Evolutionary conservation across 2,888 invertebrate species (phyloP).

Genomic region (Melipona beecheii): DNA sequence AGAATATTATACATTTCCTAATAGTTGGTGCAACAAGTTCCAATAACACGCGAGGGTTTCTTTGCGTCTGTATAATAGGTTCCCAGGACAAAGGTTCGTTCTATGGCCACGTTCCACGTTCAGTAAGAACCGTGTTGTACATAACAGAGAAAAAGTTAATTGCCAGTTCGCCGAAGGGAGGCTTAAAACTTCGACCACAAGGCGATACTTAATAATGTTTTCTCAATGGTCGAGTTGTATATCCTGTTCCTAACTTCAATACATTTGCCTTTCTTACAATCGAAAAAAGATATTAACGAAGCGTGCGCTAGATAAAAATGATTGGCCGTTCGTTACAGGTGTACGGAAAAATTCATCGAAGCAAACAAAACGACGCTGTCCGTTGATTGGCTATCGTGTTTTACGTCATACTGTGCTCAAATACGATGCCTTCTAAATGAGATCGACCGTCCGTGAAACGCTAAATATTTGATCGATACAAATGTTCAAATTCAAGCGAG

Average conservation of each 20-base stretch:
- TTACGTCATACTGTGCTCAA: too few species aligned
- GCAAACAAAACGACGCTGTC: background rate
- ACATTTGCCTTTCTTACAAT: background rate
- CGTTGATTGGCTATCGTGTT: background rate
- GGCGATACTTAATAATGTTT: constrained; percentile 66
- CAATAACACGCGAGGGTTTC: background rate
- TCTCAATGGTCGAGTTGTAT: constrained; percentile 33
- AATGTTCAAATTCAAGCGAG: too few species aligned
- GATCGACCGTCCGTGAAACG: background rate
- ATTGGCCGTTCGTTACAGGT: background rate
- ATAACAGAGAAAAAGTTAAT: constrained; percentile 77
- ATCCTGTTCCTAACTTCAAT: constrained; percentile 25
- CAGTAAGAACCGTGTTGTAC: constrained; percentile 59
- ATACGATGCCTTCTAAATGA: background rate
- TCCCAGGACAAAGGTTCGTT: constrained; percentile 19
- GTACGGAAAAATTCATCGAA: background rate
- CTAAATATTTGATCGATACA: background rate
- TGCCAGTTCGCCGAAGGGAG: constrained; percentile 59
- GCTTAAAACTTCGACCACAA: constrained; percentile 61
- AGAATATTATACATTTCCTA: background rate
- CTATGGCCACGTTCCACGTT: constrained; percentile 52
- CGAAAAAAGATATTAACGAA: constrained; percentile 3
- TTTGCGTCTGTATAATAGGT: background rate
- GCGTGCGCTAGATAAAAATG: background rate
- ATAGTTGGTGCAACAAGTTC: too few species aligned